Base-by-base conservation (phyloP, 2,113 vertebrate genomes). In the Catharus fuscescens region DNA sequence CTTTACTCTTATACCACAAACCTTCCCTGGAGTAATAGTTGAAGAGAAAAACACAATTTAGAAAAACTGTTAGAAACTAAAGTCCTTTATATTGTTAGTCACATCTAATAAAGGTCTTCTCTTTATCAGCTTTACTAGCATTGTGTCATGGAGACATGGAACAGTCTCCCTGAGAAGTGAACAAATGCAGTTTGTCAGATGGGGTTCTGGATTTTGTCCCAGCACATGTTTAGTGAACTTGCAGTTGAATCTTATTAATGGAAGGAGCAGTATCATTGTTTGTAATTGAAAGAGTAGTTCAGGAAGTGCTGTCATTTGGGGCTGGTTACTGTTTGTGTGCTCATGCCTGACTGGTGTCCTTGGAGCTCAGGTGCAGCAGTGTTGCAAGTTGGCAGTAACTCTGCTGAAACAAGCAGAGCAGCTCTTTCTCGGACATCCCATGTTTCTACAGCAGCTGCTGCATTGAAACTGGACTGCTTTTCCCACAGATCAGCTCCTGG, bases 321-420 rank as follows among this genome's bases (percentile, higher is more conserved):
- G 18, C 36, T 80, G 50, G 16, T 69, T 82, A 85, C 28, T 77
- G 23, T 80, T 44, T 3, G 7, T 36, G 31, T 38, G 40, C 36
- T 64, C 0, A 0, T 34, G 34, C 21, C 2, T 44, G 54, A 7
- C 0, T 8, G 28, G 9, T 59, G 32, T 86, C 65, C 61, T 40
- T 77, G 67, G 62, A 80, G 80, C 45, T 88, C 59, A 61, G 44
- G 34, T 72, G 83, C 36, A 42, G 86, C 57, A 50, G 12, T 8
- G 2, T 38, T 79, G 80, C 25, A 24, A 34, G 26, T 14, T 61
- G 56, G 18, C 38, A 54, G 40, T 45, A 25, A 44, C 47, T 65
- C 19, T 5, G 1, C 73, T 59, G 78, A 81, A 78, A 57, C 17
- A 65, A 44, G n/a, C 3, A 3, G 34, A 56, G 23, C 8, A 13